Base-by-base conservation (phyloP, 2,888 invertebrate species). In the Nephrocerus scutellatus region DNA sequence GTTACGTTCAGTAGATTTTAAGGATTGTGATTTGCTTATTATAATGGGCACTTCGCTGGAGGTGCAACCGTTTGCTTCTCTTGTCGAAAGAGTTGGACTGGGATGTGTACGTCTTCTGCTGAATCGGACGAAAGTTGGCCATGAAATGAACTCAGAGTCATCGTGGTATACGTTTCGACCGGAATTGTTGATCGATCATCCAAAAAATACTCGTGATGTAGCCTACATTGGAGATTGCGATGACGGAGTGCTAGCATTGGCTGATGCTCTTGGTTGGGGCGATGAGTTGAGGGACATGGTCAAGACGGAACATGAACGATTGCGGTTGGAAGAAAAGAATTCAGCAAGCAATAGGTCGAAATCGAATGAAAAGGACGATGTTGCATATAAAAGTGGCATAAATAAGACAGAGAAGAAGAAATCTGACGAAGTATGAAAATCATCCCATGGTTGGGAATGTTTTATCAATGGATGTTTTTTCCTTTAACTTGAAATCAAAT, bases 1-100 rank as follows among this genome's bases (percentile, higher is more conserved):
- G 6, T 74, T 78, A 47, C 73, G 83, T 8, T 70, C 74, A 15
- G 69, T 72, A 52, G 95, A 96, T 70, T 89, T 96, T 60, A 71
- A 75, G 26, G 72, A 82, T 40, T 95, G 93, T 61, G 93, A 96
- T 68, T 72, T 96, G 56, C 74, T 97, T 16, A 86, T 97, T 39
- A 84, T 97, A 18, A 84, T 97, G 81, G 96, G 96, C 1, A 93
- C 96, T 0, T 95, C 93, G 1, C 72, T 96, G 42, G 84, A 83
- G 52, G 96, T 97, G 1, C 90, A 92, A 55, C 96, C 96, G 0
- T 96, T 96, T 70, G 92, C 93, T 1, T 86, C 88, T 2, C 74
- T 96, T 5, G 74, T 89, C 47, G 82, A 87, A 57, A 80, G 80
- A 44, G 82, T 85, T 0, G 76, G 77, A 0, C 70, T 77, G 0